Conservation (phyloP, 2,113 vertebrate species). For the Suricata suricatta region DNA sequence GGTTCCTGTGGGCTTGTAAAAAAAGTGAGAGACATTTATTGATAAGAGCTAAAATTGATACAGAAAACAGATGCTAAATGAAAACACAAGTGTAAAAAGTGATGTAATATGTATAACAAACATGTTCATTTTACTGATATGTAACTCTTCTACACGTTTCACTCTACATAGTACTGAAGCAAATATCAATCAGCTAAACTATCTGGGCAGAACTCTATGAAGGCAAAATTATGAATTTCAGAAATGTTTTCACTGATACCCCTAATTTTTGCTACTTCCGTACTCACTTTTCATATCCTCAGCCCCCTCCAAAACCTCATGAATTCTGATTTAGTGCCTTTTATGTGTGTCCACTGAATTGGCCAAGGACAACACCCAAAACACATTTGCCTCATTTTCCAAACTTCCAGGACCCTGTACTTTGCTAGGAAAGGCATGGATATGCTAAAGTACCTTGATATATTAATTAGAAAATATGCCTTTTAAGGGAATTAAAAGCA, state of each 20-base stretch:
- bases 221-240: neutral
- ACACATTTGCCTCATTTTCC: neutral
- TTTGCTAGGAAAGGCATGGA: neutral
- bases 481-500: neutral
- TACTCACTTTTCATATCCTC: neutral
- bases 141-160: neutral
- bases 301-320: neutral
- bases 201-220: neutral
- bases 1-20: neutral
- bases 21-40: neutral
- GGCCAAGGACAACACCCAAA: neutral
- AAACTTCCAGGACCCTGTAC: neutral
- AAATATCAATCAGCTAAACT: neutral
- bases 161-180: neutral
- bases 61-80: neutral
- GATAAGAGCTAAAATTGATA: slow-evolving; percentile 8
- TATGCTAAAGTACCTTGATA: neutral
- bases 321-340: neutral
- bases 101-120: neutral
- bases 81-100: neutral
- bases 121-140: neutral
- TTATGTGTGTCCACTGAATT: neutral
- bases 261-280: neutral
- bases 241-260: neutral
- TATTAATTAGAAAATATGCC: neutral